Conservation (phyloP, 2,113 vertebrate genomes). For the Trogon melanurus region DNA sequence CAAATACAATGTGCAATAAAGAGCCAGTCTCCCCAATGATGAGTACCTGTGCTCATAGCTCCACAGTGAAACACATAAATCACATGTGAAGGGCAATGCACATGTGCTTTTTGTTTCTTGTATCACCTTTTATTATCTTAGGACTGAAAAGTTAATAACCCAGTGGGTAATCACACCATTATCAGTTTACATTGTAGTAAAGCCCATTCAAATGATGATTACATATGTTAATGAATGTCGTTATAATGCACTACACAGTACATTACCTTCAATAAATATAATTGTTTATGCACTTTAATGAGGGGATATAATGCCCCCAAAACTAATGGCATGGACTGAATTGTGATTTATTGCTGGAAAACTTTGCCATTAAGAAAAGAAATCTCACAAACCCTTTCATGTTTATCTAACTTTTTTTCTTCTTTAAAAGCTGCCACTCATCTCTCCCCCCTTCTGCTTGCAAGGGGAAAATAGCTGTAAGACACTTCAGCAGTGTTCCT, state of each 20-base stretch:
- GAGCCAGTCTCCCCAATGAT: conserved; percentile 50
- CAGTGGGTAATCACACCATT: conserved; percentile 85
- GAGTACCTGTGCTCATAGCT: conserved; percentile 63
- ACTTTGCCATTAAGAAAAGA: conserved; percentile 81
- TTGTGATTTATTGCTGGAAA: conserved; percentile 84
- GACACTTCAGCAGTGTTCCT: conserved; percentile 64
- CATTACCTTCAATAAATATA: conserved; percentile 91
- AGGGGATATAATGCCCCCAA: conserved; percentile 82
- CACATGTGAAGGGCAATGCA: conserved; percentile 62
- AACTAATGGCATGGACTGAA: conserved; percentile 86
- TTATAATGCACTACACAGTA: conserved; percentile 88
- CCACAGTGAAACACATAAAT: conserved; percentile 60
- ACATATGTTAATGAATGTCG: conserved; percentile 86
- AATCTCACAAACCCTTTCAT: conserved; percentile 77
- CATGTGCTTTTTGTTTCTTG: conserved; percentile 74
- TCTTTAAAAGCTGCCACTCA: conserved; percentile 78
- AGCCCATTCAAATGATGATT: conserved; percentile 88
- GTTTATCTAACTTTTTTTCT: conserved; percentile 74
- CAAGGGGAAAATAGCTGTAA: conserved; percentile 73
- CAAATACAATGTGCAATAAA: conserved; percentile 70
- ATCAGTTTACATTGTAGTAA: conserved; percentile 87
- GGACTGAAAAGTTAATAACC: conserved; percentile 86
- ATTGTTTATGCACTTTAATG: conserved; percentile 89
- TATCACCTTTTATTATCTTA: conserved; percentile 85
- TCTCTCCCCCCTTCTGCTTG: conserved; percentile 69